Conservation (phyloP, 2,888 invertebrate genomes). For the Microplitis deprimator region DNA sequence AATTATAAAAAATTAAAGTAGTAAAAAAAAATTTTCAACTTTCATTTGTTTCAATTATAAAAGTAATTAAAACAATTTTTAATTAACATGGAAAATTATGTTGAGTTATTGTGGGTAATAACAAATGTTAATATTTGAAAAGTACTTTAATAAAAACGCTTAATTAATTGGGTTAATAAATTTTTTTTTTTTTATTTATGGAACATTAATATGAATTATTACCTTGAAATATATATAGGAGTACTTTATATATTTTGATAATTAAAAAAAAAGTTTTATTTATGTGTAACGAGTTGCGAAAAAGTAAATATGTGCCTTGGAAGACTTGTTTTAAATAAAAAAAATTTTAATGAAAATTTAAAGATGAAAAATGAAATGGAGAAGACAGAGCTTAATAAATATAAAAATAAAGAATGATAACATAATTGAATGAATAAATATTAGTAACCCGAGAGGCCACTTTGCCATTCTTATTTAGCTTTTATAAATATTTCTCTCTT, state of each 20-base stretch:
- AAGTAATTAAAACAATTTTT: not conserved
- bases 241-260: too few species aligned
- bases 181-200: not conserved
- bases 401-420: not conserved
- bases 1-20: not conserved
- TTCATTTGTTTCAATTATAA: not conserved
- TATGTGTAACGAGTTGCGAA: too few species aligned
- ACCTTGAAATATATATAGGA: too few species aligned
- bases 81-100: not conserved
- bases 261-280: too few species aligned
- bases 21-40: not conserved
- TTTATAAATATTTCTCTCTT: slow-evolving; percentile 25
- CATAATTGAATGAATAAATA: slow-evolving; percentile 10
- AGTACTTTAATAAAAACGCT: not conserved
- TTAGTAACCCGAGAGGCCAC: slow-evolving; percentile 10
- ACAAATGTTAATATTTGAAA: not conserved
- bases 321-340: not conserved
- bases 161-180: not conserved
- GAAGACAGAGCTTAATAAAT: not conserved
- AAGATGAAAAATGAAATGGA: not conserved
- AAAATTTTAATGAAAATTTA: not conserved
- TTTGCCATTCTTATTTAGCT: slow-evolving; percentile 8
- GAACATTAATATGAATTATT: too few species aligned
- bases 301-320: too few species aligned
- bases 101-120: not conserved